These are phyloP conservation scores for Ranitomeya imitator DNA, from an alignment of 2,113 vertebrate genomes.

Conservation along the genomic window DNA sequence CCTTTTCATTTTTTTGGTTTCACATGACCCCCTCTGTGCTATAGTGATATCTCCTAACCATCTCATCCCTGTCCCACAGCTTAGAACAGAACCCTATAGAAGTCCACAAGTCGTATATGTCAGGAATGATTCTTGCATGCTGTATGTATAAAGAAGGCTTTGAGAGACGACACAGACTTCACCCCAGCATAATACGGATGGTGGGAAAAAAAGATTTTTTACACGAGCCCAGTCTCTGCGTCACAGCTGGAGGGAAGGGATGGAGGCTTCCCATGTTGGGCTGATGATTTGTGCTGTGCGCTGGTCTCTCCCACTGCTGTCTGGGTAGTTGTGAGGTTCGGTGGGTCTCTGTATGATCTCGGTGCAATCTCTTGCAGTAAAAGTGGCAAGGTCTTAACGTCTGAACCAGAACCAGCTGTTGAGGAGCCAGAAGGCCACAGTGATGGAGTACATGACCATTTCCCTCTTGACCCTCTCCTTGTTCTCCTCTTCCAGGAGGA, in stretches of 20 bases:
- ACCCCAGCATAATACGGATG: background rate
- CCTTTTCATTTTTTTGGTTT: background rate
- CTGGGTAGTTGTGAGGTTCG: background rate
- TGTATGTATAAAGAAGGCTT: background rate
- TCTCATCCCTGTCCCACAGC: background rate
- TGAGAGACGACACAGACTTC: background rate
- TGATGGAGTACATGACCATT: conserved; percentile 95
- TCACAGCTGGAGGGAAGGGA: background rate
- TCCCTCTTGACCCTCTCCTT: conserved; percentile 92
- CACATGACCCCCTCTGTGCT: background rate
- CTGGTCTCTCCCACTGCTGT: background rate
- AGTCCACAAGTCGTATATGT: background rate
- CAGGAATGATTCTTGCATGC: conserved; percentile 39
- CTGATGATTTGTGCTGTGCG: conserved; percentile 1
- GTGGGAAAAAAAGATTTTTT: background rate
- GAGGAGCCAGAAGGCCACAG: conserved; percentile 95
- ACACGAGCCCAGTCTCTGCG: background rate
- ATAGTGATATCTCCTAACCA: background rate
- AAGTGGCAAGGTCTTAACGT: conserved; percentile 71
- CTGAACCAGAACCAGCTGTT: conserved; percentile 98
- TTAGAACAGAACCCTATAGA: background rate
- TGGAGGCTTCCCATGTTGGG: background rate
- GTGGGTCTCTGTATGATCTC: background rate
- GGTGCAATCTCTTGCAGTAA: background rate
- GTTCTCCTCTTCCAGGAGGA: conserved; percentile 96